Percentiles rank a stretch among this genome's conserved stretches.
These are phyloP conservation scores for Teinopalpus imperialis DNA, from an alignment of 2,888 invertebrate genomes.

Conservation along the genomic window DNA sequence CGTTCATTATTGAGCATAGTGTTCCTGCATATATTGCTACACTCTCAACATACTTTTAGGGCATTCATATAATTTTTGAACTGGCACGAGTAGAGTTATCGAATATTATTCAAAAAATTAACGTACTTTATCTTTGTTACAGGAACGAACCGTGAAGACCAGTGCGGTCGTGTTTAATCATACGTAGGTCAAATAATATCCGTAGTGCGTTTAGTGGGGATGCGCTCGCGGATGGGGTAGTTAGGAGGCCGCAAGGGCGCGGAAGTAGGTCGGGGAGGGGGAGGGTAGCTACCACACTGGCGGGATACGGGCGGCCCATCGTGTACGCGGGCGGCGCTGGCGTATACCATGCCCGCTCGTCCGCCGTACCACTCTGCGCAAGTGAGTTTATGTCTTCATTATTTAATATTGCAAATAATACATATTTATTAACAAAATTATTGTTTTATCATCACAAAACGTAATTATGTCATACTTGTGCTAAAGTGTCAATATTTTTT, in stretches of 20 bases:
- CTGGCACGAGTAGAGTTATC: no score
- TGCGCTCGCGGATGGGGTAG: conserved; percentile 15
- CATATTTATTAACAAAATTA: no score
- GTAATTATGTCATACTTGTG: no score
- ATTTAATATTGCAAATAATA: no score
- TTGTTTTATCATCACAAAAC: no score
- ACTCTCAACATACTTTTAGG: no score
- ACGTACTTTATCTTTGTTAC: conserved; percentile 20
- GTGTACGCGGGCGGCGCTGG: conserved; percentile 69
- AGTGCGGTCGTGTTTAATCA: conserved; percentile 3
- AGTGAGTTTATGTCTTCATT: conserved; percentile 56
- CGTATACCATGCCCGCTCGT: conserved; percentile 70
- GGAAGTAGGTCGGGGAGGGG: conserved; percentile 23
- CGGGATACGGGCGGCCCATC: conserved; percentile 70
- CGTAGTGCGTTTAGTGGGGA: conserved; percentile 10
- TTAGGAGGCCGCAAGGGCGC: neutral
- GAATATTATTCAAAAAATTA: no score
- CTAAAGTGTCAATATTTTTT: no score
- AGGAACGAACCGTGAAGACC: conserved; percentile 12
- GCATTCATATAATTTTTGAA: no score
- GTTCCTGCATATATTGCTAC: no score
- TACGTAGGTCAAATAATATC: conserved; percentile 3
- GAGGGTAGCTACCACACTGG: conserved; percentile 51
- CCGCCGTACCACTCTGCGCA: conserved; percentile 73
- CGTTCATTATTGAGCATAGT: no score